Evolutionary conservation across 92 coral and sea anemone genomes (phyloP), one percentile per base, ranked within the genome.

Genomic region (Phenganax subtilis): DNA sequence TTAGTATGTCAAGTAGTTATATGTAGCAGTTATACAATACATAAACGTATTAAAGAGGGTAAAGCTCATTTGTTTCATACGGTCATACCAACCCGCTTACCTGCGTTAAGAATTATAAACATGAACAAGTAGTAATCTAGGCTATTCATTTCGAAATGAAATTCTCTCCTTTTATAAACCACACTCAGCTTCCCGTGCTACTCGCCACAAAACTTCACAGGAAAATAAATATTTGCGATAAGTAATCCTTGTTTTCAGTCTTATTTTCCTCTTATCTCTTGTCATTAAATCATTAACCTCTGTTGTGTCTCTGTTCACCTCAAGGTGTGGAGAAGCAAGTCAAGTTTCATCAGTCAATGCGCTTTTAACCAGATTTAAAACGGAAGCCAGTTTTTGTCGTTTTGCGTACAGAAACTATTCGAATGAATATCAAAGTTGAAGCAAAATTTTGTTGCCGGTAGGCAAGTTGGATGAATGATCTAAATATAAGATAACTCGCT

Each of bases 271-370:
- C 73, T 68, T 68, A 68, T 68, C 73, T 30, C 12, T 68, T 68
- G 73, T 30, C 73, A 37, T 68, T 68, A n/a, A 8, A 30, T 68
- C 53, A 55, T 75, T 29, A 54, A 75, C 80, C 67, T 75, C 80
- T 75, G 80, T 16, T 29, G 53, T 75, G 55, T 75, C 57, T 75
- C 80, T 57, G 44, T 55, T 57, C 80, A 57, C 80, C 65, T 75
- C 15, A 17, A 27, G 80, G 80, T 55, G 80, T 20, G 51, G 67
- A 75, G 28, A 75, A 12, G 27, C 11, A 37, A 25, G 47, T 29
- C 8, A 20, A 27, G 54, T 75, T 68, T 51, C 30, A 2, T 51
- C 54, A 68, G 31, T 68, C 54, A 9, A 3, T 68, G 52, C 53
- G 52, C 53, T 30, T 28, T 28, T 28, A 17, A 37, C 73, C n/a